Evolutionary conservation across 2,113 vertebrate species (phyloP).

Genomic region (Azemiops feae): DNA sequence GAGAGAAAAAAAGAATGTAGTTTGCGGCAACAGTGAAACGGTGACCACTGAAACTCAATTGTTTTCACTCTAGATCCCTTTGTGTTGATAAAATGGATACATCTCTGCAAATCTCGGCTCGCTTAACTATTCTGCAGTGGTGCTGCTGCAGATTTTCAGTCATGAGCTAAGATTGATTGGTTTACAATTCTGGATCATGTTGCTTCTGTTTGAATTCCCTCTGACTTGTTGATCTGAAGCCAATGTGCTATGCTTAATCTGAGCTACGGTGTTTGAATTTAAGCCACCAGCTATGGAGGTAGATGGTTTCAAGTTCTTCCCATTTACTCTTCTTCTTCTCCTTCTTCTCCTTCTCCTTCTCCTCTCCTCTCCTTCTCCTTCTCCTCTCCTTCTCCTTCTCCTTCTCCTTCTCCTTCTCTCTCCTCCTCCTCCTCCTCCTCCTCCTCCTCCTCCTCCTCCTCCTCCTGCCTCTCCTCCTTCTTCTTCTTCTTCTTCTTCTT

Average conservation of each 20-base stretch:
- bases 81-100: background rate
- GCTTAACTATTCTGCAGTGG: background rate
- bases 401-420: too few species aligned
- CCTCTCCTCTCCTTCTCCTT: fast-evolving
- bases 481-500: too few species aligned
- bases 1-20: background rate
- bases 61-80: background rate
- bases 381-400: fast-evolving
- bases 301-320: background rate
- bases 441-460: too few species aligned
- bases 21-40: background rate
- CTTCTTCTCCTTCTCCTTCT: too few species aligned
- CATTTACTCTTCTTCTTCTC: too few species aligned
- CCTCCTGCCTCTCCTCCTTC: too few species aligned
- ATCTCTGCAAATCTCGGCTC: background rate
- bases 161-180: background rate
- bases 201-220: background rate
- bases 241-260: background rate
- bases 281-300: background rate
- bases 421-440: too few species aligned
- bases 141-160: background rate
- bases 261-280: background rate
- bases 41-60: background rate
- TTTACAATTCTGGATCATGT: background rate
- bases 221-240: background rate